Evolutionary conservation across 2,888 invertebrate species (phyloP).

Genomic region (Tridacna crocea): DNA sequence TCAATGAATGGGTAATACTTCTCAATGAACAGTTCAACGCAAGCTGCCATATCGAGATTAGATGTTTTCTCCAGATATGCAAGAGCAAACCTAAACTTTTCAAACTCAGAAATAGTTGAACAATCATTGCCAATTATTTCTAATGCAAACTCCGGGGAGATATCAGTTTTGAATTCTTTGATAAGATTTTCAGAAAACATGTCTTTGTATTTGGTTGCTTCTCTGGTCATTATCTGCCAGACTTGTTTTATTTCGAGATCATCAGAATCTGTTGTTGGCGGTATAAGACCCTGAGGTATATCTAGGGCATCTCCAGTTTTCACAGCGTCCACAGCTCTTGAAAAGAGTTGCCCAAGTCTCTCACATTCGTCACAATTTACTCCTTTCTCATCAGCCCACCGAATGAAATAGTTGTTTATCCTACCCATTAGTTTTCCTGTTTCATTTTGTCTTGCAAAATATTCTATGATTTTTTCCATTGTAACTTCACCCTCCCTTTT

Average conservation of each 20-base stretch:
- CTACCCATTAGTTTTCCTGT: slow-evolving; percentile 75
- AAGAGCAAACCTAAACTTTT: slow-evolving; percentile 46
- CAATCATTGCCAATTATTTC: slow-evolving; percentile 20
- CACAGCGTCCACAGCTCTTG: slow-evolving; percentile 80
- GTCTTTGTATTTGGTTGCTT: slow-evolving; percentile 22
- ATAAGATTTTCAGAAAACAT: slow-evolving; percentile 1
- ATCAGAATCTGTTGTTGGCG: neutral
- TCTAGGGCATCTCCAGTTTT: slow-evolving; percentile 77
- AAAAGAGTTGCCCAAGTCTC: slow-evolving; percentile 67
- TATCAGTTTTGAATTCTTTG: neutral
- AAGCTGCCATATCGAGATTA: neutral
- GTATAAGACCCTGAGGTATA: slow-evolving; percentile 41
- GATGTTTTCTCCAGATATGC: slow-evolving; percentile 4
- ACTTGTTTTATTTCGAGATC: slow-evolving; percentile 8
- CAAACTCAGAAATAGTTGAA: slow-evolving; percentile 39
- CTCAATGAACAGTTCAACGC: slow-evolving; percentile 28
- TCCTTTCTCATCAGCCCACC: slow-evolving; percentile 71
- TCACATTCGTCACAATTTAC: slow-evolving; percentile 70
- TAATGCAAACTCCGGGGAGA: slow-evolving; percentile 34
- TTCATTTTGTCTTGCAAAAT: slow-evolving; percentile 80
- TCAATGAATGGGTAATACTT: slow-evolving; percentile 34
- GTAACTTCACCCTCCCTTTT: slow-evolving; percentile 36
- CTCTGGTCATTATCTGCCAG: slow-evolving; percentile 40
- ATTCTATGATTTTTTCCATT: slow-evolving; percentile 79
- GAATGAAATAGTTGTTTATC: slow-evolving; percentile 44